Conservation (phyloP, 1,140 invertebrate species). For the Orius insidiosus region DNA sequence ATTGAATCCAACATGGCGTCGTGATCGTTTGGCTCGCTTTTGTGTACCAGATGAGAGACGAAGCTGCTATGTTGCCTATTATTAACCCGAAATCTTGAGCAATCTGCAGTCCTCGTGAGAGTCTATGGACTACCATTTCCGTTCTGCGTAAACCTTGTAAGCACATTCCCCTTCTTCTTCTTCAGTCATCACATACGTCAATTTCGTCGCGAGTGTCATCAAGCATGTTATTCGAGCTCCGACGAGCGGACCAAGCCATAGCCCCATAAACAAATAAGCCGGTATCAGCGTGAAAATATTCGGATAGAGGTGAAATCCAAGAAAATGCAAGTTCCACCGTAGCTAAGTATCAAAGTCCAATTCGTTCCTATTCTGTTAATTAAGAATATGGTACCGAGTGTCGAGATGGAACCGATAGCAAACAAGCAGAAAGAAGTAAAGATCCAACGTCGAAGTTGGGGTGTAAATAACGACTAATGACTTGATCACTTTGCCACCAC, state of each 20-base stretch:
- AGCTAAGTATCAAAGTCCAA: slow-evolving; percentile 30
- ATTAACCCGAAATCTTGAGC: slow-evolving; percentile 41
- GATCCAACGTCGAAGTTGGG: slow-evolving; percentile 30
- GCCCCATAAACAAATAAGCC: slow-evolving; percentile 39
- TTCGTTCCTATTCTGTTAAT: slow-evolving; percentile 36
- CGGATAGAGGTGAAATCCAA: slow-evolving; percentile 39
- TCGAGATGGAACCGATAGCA: slow-evolving; percentile 32
- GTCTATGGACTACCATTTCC: slow-evolving; percentile 16
- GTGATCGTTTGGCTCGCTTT: slow-evolving; percentile 12
- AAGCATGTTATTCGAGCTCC: slow-evolving; percentile 36
- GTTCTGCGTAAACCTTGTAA: slow-evolving; percentile 10
- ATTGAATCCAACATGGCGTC: slow-evolving; percentile 19
- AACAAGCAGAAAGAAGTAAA: slow-evolving; percentile 33
- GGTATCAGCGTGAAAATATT: slow-evolving; percentile 38
- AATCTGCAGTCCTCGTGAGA: slow-evolving; percentile 29
- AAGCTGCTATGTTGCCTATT: slow-evolving; percentile 30
- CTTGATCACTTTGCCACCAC: slow-evolving; percentile 21
- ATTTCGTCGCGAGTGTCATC: slow-evolving; percentile 35
- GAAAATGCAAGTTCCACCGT: slow-evolving; percentile 34
- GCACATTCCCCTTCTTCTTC: slow-evolving; percentile 27
- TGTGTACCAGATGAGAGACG: slow-evolving; percentile 29
- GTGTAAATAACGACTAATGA: slow-evolving; percentile 10
- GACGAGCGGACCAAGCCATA: slow-evolving; percentile 33
- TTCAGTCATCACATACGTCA: slow-evolving; percentile 36
- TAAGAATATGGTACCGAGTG: slow-evolving; percentile 32